Evolutionary conservation across 2,888 invertebrate species (phyloP).

Genomic region (Morinoia aosen): DNA sequence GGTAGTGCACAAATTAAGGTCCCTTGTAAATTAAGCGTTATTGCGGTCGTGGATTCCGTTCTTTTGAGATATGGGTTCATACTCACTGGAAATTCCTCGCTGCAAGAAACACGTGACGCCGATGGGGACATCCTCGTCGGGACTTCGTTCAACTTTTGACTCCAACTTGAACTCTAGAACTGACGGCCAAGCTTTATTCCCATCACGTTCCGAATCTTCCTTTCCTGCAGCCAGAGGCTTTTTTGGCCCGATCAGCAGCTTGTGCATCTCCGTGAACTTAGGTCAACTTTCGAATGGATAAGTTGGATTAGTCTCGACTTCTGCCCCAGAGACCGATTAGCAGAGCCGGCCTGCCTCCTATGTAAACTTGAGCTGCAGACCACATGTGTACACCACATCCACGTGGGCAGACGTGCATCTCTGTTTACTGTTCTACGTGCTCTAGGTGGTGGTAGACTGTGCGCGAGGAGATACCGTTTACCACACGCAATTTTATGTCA

Average conservation of each 20-base stretch:
- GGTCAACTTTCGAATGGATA: background rate
- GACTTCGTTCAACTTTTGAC: background rate
- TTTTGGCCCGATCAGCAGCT: conserved; percentile 3
- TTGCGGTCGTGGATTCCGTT: background rate
- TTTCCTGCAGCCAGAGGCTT: background rate
- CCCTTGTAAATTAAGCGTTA: background rate
- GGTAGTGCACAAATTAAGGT: too few relatives aligned
- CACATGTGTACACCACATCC: too few relatives aligned
- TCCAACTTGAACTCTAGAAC: background rate
- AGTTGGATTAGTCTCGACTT: background rate
- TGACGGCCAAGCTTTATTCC: background rate
- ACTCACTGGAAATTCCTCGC: background rate
- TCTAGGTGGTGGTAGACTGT: too few relatives aligned
- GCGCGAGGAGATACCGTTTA: too few relatives aligned
- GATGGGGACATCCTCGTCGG: background rate
- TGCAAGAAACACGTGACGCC: background rate
- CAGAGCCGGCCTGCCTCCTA: too few relatives aligned
- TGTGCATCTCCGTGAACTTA: background rate
- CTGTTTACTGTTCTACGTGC: too few relatives aligned
- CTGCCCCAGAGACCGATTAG: background rate
- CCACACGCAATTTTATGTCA: too few relatives aligned
- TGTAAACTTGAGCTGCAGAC: too few relatives aligned
- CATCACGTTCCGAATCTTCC: background rate
- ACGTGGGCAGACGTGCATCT: too few relatives aligned
- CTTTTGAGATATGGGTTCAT: background rate